These are phyloP conservation scores for Psittacula echo DNA, from an alignment of 2,797 vertebrate genomes.

Conservation along the genomic window DNA sequence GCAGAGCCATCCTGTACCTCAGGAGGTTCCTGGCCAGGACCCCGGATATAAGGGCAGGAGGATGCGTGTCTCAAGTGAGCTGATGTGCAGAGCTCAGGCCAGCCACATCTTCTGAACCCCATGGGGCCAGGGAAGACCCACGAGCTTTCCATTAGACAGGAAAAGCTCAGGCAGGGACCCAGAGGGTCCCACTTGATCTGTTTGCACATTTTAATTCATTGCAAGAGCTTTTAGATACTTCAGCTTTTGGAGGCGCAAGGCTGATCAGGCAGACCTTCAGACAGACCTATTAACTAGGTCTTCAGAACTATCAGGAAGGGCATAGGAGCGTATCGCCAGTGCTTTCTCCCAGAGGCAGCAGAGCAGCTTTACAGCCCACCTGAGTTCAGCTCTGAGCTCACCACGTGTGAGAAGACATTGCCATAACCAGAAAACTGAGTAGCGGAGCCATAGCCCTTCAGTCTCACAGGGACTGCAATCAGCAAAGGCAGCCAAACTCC, in stretches of 20 bases:
- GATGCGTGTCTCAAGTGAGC: neutral
- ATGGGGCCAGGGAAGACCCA: neutral
- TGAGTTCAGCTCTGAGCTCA: neutral
- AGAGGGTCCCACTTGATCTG: neutral
- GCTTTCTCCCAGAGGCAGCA: neutral
- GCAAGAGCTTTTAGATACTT: neutral
- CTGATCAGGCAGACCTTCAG: neutral
- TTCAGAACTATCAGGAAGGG: neutral
- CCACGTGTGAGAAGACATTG: neutral
- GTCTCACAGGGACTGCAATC: neutral
- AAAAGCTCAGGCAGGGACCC: neutral
- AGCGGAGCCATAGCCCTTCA: neutral
- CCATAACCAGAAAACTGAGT: neutral
- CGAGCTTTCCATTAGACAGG: neutral
- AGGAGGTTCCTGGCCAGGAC: neutral
- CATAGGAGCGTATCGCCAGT: rapidly evolving
- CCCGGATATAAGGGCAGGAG: neutral
- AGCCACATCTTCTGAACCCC: neutral
- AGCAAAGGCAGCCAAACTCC: neutral
- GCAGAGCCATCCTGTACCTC: neutral
- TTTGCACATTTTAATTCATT: neutral
- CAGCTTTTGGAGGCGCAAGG: neutral
- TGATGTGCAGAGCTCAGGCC: neutral
- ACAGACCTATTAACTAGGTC: neutral
- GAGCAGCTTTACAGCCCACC: conserved; percentile 2